Evolutionary conservation across 2,888 invertebrate species (phyloP), one percentile per base, ranked within the genome.

Genomic region (Stenotaenia linearis): DNA sequence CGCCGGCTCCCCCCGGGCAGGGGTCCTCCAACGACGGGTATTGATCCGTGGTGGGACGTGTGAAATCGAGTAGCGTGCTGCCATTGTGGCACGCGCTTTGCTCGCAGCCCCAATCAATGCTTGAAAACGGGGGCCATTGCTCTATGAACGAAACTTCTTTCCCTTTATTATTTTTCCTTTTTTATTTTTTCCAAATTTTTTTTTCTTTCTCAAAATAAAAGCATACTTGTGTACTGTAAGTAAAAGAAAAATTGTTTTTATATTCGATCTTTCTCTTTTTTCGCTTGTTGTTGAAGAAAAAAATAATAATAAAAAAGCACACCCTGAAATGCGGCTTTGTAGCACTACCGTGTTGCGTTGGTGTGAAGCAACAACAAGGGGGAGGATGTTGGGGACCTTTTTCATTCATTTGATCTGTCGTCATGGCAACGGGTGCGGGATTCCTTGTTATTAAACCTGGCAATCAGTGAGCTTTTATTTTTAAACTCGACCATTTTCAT

Each of bases 31-130:
- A 69, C 69, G 69, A 69, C 69, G 69, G 69, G 25, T 69, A 69
- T 69, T 69, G 69, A 69, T 69, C 69, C 69, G 69, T 69, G 69
- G 69, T 69, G 69, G 69, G 69, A 69, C 69, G 69, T 69, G 69
- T 69, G 69, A 69, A 69, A 69, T 69, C 69, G 69, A 69, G 69
- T 69, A 69, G 69, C 69, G 69, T 69, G 69, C 69, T 69, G 69
- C 69, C 69, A 69, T 69, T 69, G 69, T 69, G 69, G 69, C 69
- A 69, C 69, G 69, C 69, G 69, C 69, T 69, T 69, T 69, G 69
- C 69, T 69, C 69, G 69, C 69, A 69, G 69, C 69, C 69, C 69
- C 69, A 69, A 69, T 69, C 69, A 69, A 69, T 69, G 69, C 28
- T 69, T 69, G 69, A 69, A 69, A 69, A 69, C 69, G 69, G 69